Evolutionary conservation across 1,140 invertebrate species (phyloP).

Genomic region (Macrobrachium nipponense): DNA sequence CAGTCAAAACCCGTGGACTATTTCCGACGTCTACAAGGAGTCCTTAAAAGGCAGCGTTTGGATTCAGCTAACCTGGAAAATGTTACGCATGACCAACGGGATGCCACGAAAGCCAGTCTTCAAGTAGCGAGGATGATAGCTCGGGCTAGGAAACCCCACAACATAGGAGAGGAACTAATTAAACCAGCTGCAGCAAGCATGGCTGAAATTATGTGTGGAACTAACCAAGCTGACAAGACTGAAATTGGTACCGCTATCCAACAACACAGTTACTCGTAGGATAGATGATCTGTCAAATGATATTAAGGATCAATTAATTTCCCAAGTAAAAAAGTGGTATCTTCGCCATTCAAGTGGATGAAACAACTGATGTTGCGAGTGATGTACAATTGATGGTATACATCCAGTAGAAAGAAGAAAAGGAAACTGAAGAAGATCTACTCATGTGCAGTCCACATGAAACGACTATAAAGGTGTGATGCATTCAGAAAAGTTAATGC

Average conservation of each 20-base stretch:
- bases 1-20: too few species aligned
- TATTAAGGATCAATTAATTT: constrained; percentile 40
- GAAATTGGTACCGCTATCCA: constrained; percentile 31
- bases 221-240: constrained; percentile 16
- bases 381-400: constrained; percentile 25
- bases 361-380: constrained; percentile 22
- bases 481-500: background rate
- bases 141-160: constrained; percentile 13
- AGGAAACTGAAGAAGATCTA: constrained; percentile 23
- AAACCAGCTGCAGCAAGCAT: constrained; percentile 32
- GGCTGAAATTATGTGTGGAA: constrained; percentile 4
- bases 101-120: constrained; percentile 31
- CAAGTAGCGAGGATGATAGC: constrained; percentile 19
- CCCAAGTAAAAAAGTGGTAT: constrained; percentile 3
- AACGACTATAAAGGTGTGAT: constrained; percentile 14
- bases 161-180: background rate
- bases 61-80: constrained; percentile 6
- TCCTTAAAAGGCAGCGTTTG: constrained; percentile 27
- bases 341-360: constrained; percentile 20
- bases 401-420: constrained; percentile 11
- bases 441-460: constrained; percentile 14
- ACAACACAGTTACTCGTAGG: too few species aligned
- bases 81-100: constrained; percentile 22
- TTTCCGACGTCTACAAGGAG: constrained; percentile 33
- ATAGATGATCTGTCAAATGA: constrained; percentile 35